A percentile compares a stretch with the other conserved stretches of the same genome.
These are phyloP conservation scores for Scylla paramamosain DNA, from an alignment of 1,140 invertebrate genomes.

Conservation along the genomic window DNA sequence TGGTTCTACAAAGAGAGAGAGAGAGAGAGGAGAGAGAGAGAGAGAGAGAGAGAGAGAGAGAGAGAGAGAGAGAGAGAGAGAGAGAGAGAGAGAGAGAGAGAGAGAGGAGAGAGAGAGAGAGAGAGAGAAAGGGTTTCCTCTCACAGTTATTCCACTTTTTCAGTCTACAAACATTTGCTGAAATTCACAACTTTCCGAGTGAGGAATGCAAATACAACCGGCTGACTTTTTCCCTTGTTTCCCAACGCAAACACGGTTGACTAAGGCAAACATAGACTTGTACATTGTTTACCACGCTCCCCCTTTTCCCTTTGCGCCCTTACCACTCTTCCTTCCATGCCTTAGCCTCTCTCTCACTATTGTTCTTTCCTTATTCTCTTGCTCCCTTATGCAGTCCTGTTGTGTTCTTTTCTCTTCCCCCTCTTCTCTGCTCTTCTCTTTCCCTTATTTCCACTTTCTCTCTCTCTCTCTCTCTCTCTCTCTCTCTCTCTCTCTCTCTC, in stretches of 20 bases:
- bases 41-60: constrained; percentile 41
- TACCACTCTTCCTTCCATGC: not conserved
- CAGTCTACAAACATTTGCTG: not conserved
- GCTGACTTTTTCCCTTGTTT: not conserved
- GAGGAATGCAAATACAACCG: constrained; percentile 6
- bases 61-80: too few species aligned
- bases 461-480: too few species aligned
- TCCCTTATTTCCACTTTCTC: too few species aligned
- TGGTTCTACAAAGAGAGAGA: too few species aligned
- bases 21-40: constrained; percentile 49
- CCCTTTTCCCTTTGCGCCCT: not conserved
- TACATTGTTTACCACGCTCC: not conserved
- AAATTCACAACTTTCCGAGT: constrained; percentile 31
- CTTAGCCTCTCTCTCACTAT: not conserved
- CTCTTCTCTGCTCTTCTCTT: not conserved
- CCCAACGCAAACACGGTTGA: not conserved
- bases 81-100: constrained; percentile 48
- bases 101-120: constrained; percentile 49
- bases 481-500: too few species aligned
- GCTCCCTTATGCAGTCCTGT: not conserved
- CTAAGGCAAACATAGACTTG: constrained; percentile 22
- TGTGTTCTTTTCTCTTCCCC: not conserved
- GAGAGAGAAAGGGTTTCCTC: constrained; percentile 30
- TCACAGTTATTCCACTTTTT: not conserved
- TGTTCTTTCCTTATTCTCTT: constrained; percentile 1